Conservation (phyloP, 92 coral and sea anemone species). For the Epizoanthus rinbou region DNA sequence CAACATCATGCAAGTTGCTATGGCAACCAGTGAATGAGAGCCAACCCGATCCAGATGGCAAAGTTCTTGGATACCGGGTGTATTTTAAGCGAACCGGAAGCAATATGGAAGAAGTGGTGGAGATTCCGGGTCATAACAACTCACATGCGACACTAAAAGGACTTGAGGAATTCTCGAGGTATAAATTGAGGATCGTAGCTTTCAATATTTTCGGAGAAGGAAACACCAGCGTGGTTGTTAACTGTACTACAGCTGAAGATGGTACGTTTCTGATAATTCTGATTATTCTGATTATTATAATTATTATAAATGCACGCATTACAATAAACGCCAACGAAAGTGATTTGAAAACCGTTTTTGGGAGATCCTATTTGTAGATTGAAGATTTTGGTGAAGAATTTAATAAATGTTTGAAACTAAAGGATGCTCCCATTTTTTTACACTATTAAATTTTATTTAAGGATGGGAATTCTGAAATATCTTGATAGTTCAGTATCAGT, state of each 20-base stretch:
- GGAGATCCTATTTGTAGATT: no score
- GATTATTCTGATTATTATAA: no score
- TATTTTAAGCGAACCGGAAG: neutral
- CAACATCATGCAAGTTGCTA: constrained; percentile 3
- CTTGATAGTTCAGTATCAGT: no score
- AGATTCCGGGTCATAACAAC: neutral
- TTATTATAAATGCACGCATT: no score
- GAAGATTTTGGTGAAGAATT: no score
- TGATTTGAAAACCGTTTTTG: no score
- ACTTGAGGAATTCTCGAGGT: neutral
- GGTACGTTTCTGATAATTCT: neutral
- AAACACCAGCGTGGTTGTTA: constrained; percentile 15
- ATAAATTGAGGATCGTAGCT: neutral
- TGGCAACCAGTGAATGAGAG: constrained; percentile 12
- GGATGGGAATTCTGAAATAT: no score
- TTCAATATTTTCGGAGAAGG: constrained; percentile 9
- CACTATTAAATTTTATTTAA: no score
- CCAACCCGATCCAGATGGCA: neutral
- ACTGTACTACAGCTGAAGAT: constrained; percentile 21
- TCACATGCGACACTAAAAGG: neutral
- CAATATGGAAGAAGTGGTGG: neutral
- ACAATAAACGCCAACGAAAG: no score
- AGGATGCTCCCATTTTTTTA: no score
- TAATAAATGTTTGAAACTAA: no score
- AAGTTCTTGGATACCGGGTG: constrained; percentile 4